Conservation (phyloP, 2,113 vertebrate species). For the Madoqua kirkii region DNA sequence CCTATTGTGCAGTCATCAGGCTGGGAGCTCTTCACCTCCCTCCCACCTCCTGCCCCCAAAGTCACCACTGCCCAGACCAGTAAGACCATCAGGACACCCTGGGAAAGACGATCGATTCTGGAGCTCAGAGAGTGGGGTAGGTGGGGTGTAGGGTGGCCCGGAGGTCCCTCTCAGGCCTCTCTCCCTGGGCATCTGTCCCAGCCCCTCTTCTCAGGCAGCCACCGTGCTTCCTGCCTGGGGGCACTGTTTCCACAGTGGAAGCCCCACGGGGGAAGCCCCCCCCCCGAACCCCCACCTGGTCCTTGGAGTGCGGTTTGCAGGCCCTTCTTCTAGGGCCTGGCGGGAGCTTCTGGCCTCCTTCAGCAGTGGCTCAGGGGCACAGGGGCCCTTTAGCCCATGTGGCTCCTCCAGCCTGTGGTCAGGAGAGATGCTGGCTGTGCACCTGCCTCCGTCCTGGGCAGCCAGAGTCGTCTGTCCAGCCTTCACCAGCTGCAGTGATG, state of each 20-base stretch:
- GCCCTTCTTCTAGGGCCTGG: accelerated
- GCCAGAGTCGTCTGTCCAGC: not conserved
- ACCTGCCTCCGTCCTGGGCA: not conserved
- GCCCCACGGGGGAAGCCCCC: not conserved
- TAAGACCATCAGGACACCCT: not conserved
- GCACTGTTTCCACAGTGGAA: accelerated
- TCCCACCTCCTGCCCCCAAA: not conserved
- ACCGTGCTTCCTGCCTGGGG: not conserved
- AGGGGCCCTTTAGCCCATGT: not conserved
- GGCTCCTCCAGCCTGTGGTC: not conserved
- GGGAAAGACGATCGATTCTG: not conserved
- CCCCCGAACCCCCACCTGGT: accelerated
- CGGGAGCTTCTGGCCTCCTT: accelerated
- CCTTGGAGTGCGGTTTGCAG: accelerated
- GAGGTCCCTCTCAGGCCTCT: not conserved
- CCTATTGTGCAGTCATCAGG: constrained; percentile 12
- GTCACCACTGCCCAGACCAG: not conserved
- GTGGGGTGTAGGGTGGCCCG: accelerated
- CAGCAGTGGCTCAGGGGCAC: accelerated
- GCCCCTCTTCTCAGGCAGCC: not conserved
- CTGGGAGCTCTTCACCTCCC: not conserved
- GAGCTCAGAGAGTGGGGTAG: not conserved
- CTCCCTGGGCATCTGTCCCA: not conserved
- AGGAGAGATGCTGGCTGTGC: not conserved
- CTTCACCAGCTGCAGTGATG: not conserved